Percentiles rank a stretch among this genome's conserved stretches.
Conservation (phyloP, 2,797 vertebrate species). For the Melanotaenia nigrans region DNA sequence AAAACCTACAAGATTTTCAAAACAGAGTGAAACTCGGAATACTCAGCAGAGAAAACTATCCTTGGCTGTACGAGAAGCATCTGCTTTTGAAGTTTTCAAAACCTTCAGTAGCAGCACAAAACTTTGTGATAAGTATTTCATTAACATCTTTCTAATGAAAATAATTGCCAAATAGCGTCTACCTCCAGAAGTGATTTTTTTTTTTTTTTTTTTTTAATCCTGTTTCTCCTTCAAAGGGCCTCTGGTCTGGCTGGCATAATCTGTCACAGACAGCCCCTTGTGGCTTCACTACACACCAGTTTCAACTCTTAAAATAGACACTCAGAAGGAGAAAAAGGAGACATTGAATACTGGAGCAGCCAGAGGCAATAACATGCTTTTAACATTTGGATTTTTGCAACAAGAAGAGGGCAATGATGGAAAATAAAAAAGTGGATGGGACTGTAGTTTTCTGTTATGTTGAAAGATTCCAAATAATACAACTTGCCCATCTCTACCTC, state of each 20-base stretch:
- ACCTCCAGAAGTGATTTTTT: conserved; percentile 19
- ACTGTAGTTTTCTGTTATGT: neutral
- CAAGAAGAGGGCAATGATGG: conserved; percentile 3
- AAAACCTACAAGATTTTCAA: neutral
- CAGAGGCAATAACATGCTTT: conserved; percentile 35
- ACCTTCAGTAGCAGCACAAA: neutral
- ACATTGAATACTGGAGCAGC: conserved; percentile 38
- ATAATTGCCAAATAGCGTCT: neutral
- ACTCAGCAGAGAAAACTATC: neutral
- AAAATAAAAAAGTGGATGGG: neutral
- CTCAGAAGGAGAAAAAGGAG: conserved; percentile 53
- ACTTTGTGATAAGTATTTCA: neutral
- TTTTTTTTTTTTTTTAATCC: neutral
- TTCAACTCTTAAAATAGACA: conserved; percentile 72
- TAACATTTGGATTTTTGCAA: conserved; percentile 31
- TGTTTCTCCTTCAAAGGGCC: conserved; percentile 32
- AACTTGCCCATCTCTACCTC: no score
- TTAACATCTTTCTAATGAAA: neutral
- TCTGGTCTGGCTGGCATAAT: conserved; percentile 48
- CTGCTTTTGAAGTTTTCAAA: neutral
- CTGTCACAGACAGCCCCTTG: conserved; percentile 56
- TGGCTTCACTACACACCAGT: conserved; percentile 49
- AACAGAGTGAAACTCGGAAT: no score
- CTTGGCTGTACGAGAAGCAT: neutral
- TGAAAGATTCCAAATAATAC: no score